Base-by-base conservation (phyloP, 2,797 vertebrate genomes). In the Macroramphosus scolopax region DNA sequence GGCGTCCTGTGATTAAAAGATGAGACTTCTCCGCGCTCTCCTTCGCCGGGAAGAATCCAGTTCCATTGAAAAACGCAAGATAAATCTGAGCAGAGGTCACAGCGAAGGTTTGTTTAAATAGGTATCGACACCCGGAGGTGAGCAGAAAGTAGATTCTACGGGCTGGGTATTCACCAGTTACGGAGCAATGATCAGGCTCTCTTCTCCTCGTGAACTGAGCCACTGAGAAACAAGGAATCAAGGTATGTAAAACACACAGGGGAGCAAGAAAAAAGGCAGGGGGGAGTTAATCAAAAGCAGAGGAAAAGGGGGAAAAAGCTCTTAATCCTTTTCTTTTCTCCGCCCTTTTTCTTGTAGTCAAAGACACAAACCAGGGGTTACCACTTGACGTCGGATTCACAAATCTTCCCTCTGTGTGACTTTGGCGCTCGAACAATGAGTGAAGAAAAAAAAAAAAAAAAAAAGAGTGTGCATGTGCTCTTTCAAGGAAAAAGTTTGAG, bases 271-370 rank as follows among this genome's bases (percentile, higher is more conserved):
- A 33, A 12, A 35, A 50, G 17, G 18, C 17, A 8, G 15, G 18
- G 29, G 60, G 61, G 67, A 38, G 73, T 80, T 84, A 84, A 87
- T 85, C 54, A 53, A 85, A 86, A 86, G 80, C 81, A 87, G 82
- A 77, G 68, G 60, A 57, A 67, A 43, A 39, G 46, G 37, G 37
- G 63, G 59, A 50, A 51, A 14, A 12, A 49, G 58, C 58, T 74
- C 63, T 63, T 81, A 78, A 79, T 84, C 81, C 74, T 49, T 75
- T 61, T 76, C 56, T 83, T 55, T 62, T 76, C 81, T 77, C 78
- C 68, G 28, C 77, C 78, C 65, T 70, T 77, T 87, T 82, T 75
- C 68, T 68, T 33, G 16, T 60, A 66, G 69, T 81, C 82, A 85
- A 80, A 80, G 66, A 79, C 71, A 74, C 53, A 75, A 69, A 82